phyloP scores from a whole-genome alignment of 1,140 invertebrate genomes.

The Drosophila rhopaloa region DNA sequence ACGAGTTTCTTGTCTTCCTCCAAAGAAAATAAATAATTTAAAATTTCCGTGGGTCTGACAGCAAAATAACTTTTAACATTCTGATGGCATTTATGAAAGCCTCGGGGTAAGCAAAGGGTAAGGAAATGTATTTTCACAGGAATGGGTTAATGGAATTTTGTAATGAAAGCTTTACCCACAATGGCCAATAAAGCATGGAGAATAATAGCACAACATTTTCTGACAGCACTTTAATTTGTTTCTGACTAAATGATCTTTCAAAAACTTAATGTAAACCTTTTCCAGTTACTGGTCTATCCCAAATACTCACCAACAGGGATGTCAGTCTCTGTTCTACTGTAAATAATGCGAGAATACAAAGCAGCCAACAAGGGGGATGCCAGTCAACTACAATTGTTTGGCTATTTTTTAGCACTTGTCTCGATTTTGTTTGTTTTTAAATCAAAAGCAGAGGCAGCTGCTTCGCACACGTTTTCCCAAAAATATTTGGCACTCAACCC shows the following conservation, averaged over 20 bases:
- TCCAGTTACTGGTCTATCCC: neutral
- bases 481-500: constrained; percentile 9
- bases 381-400: neutral
- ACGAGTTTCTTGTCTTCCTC: constrained; percentile 16
- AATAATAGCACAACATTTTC: neutral
- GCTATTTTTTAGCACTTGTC: neutral
- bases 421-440: neutral
- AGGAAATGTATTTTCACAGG: neutral
- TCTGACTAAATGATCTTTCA: neutral
- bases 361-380: neutral
- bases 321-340: neutral
- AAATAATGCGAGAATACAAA: neutral
- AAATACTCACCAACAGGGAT: constrained; percentile 13
- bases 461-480: neutral
- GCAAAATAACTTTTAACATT: constrained; percentile 4
- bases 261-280: neutral
- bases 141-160: neutral
- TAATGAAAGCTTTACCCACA: too few species aligned
- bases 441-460: neutral
- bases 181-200: too few species aligned
- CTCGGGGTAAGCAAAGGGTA: neutral
- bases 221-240: neutral
- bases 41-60: constrained; percentile 12
- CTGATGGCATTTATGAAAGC: neutral
- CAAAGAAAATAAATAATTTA: constrained; percentile 25